Conservation (phyloP, 2,113 vertebrate species). For the Lycaon pictus region DNA sequence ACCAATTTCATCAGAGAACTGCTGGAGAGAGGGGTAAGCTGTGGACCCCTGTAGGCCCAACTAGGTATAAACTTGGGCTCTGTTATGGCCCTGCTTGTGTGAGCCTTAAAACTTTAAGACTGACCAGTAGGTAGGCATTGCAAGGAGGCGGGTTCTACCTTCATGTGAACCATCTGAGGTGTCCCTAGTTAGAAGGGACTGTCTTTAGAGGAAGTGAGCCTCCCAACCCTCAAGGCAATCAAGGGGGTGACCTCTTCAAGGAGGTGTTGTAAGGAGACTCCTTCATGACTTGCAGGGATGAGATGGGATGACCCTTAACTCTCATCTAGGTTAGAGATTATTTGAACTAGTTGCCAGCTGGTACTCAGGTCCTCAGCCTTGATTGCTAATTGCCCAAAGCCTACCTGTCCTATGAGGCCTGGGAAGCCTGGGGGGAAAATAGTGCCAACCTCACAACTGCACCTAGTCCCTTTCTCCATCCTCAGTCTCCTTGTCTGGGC, state of each 20-base stretch:
- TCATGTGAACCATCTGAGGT: background rate
- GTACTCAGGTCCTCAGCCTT: background rate
- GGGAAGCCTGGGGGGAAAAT: background rate
- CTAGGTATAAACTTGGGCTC: background rate
- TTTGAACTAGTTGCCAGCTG: background rate
- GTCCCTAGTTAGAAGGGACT: background rate
- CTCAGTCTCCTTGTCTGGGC: background rate
- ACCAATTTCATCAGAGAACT: background rate
- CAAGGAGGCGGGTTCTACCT: background rate
- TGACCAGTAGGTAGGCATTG: background rate
- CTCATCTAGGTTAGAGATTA: background rate
- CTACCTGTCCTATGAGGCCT: background rate
- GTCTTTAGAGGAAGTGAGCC: background rate
- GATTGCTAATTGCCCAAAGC: background rate
- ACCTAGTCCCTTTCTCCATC: background rate
- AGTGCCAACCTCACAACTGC: background rate
- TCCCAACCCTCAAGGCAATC: background rate
- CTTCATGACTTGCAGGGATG: background rate
- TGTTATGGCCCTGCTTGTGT: background rate
- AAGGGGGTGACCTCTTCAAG: background rate
- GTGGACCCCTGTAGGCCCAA: background rate
- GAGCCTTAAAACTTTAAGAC: background rate
- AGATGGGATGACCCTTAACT: background rate
- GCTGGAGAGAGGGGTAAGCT: background rate
- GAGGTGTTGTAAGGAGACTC: background rate